Percentiles rank a stretch among this genome's conserved stretches.
Conservation (phyloP, 2,888 invertebrate genomes). For the Dilophus febrilis region DNA sequence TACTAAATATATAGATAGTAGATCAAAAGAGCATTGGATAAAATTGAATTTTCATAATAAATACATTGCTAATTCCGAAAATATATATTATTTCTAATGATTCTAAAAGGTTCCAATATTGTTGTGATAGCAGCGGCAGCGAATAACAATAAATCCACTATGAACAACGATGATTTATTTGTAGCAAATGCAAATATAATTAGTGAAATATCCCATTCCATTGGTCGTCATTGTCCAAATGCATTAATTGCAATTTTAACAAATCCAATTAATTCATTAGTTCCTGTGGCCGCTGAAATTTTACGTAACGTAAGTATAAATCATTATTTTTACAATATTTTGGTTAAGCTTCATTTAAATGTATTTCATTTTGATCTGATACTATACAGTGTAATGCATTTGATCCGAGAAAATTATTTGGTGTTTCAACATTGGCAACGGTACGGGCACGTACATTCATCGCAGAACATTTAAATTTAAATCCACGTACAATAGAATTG, state of each 20-base stretch:
- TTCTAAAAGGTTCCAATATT: too few species aligned
- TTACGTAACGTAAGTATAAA: conserved; percentile 26
- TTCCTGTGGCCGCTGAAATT: conserved; percentile 33
- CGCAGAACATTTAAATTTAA: conserved; percentile 42
- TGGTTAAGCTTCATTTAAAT: neutral
- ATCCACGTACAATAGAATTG: conserved; percentile 45
- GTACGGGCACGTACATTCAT: conserved; percentile 61
- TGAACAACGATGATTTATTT: conserved; percentile 42
- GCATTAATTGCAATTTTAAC: conserved; percentile 32
- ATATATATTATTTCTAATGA: too few species aligned
- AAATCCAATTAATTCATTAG: conserved; percentile 31
- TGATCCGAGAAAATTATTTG: conserved; percentile 48
- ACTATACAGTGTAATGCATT: neutral
- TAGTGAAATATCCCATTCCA: conserved; percentile 20
- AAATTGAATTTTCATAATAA: too few species aligned
- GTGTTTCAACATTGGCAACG: conserved; percentile 54
- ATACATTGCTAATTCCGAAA: too few species aligned
- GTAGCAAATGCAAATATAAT: conserved; percentile 31
- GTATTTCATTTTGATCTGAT: neutral
- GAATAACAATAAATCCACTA: conserved; percentile 38
- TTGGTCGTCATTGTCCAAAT: conserved; percentile 23
- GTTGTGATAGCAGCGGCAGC: conserved; percentile 15
- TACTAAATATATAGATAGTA: too few species aligned
- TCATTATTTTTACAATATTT: neutral
- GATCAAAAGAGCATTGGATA: too few species aligned